Conservation (phyloP, 1,140 invertebrate species). For the Orius insidiosus region DNA sequence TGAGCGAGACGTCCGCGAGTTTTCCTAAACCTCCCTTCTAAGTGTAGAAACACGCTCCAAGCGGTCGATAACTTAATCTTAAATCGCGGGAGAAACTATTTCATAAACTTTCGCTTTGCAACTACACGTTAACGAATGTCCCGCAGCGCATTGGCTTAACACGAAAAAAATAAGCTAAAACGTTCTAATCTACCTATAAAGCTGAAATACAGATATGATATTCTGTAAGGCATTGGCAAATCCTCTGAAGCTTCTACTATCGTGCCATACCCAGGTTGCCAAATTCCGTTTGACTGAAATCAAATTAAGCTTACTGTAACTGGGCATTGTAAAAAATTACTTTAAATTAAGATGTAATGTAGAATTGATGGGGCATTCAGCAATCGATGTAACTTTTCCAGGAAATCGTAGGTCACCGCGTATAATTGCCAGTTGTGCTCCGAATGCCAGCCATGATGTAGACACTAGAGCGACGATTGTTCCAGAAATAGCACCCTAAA, state of each 20-base stretch:
- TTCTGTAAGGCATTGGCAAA: neutral
- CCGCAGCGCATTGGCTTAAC: too few relatives aligned
- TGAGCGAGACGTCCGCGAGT: too few relatives aligned
- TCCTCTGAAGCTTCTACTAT: neutral
- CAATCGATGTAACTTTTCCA: constrained; percentile 14
- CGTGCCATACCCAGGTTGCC: constrained; percentile 7
- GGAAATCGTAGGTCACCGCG: constrained; percentile 12
- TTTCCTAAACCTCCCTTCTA: too few relatives aligned
- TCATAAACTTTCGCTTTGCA: too few relatives aligned
- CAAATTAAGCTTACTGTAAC: neutral
- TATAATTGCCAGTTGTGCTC: constrained; percentile 11
- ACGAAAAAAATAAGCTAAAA: too few relatives aligned
- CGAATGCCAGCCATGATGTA: constrained; percentile 8
- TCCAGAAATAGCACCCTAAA: constrained; percentile 16
- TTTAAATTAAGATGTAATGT: constrained; percentile 2
- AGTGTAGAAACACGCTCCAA: too few relatives aligned
- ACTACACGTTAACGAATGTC: too few relatives aligned
- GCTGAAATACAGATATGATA: constrained; percentile 10
- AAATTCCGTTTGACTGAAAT: constrained; percentile 4
- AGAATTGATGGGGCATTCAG: constrained; percentile 14
- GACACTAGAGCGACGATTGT: constrained; percentile 9
- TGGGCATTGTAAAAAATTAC: constrained; percentile 6
- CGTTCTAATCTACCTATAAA: neutral
- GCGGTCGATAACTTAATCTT: too few relatives aligned
- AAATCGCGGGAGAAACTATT: too few relatives aligned